Evolutionary conservation across 2,797 vertebrate species (phyloP).

Genomic region (Bradypus variegatus): DNA sequence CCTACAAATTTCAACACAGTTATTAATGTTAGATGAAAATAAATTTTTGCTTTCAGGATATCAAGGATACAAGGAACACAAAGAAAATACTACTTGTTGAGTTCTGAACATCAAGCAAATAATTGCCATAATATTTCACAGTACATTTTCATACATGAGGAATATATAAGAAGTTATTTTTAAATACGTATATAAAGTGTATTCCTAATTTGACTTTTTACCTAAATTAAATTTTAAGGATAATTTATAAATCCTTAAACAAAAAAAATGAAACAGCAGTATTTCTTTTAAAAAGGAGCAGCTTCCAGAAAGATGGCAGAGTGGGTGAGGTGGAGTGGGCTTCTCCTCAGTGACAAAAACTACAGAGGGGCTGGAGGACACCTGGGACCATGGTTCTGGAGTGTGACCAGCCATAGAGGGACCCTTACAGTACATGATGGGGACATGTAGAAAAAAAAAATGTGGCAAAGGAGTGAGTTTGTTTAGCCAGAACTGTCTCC

Average conservation of each 20-base stretch:
- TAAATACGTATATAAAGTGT: neutral
- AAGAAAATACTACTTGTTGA: slow-evolving; percentile 14
- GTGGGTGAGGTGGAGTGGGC: too few relatives aligned
- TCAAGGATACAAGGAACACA: neutral
- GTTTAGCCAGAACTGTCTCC: too few relatives aligned
- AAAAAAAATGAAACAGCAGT: neutral
- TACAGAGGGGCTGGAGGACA: too few relatives aligned
- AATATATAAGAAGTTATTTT: slow-evolving; percentile 31
- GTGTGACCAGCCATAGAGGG: too few relatives aligned
- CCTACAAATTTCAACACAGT: neutral
- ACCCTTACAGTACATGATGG: too few relatives aligned
- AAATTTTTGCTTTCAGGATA: neutral
- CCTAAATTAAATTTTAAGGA: slow-evolving; percentile 21
- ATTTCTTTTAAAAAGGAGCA: too few relatives aligned
- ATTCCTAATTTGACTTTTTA: slow-evolving; percentile 16
- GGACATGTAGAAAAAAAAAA: too few relatives aligned
- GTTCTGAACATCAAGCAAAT: slow-evolving; percentile 28
- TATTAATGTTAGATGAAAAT: neutral
- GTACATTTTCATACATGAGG: neutral
- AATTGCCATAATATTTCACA: slow-evolving; percentile 7
- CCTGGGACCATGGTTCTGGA: too few relatives aligned
- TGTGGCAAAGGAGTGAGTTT: too few relatives aligned
- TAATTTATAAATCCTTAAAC: neutral
- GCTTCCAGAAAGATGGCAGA: too few relatives aligned
- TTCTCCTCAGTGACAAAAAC: too few relatives aligned